phyloP scores from a whole-genome alignment of 1,140 invertebrate species.

The Drosophila ohnishii region DNA sequence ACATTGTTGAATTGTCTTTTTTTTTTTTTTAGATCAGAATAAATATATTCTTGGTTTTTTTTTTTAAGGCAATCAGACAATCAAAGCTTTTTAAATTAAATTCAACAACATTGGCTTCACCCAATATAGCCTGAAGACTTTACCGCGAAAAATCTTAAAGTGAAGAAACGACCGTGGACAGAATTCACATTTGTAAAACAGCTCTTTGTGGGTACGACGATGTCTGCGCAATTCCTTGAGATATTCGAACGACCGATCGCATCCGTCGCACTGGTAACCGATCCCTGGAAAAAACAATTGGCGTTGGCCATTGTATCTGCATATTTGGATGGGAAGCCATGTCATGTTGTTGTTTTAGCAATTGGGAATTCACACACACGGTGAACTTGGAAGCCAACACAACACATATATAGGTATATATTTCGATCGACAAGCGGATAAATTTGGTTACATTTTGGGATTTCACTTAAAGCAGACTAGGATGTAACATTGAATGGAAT shows the following conservation, averaged over 20 bases:
- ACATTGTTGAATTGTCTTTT: not conserved
- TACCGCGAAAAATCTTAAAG: slow-evolving; percentile 83
- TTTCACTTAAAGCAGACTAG: not conserved
- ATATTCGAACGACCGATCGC: slow-evolving; percentile 84
- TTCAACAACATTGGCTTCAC: slow-evolving; percentile 16
- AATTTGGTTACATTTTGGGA: slow-evolving; percentile 8
- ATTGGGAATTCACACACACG: slow-evolving; percentile 22
- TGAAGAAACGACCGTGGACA: slow-evolving; percentile 85
- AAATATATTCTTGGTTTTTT: no score
- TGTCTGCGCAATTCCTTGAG: slow-evolving; percentile 85
- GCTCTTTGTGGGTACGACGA: slow-evolving; percentile 85
- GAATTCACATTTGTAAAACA: slow-evolving; percentile 85
- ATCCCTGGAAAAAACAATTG: slow-evolving; percentile 71
- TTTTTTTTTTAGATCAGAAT: no score
- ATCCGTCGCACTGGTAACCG: slow-evolving; percentile 84
- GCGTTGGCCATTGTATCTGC: slow-evolving; percentile 40
- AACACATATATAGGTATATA: slow-evolving; percentile 10
- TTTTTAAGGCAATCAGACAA: no score
- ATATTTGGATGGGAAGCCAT: slow-evolving; percentile 1
- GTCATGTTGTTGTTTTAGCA: slow-evolving; percentile 2
- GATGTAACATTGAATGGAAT: slow-evolving; percentile 4
- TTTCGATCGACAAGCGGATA: slow-evolving; percentile 12
- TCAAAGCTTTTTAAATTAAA: not conserved
- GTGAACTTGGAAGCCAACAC: slow-evolving; percentile 27
- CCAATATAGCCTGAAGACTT: slow-evolving; percentile 25